phyloP scores from a whole-genome alignment of 1,140 invertebrate genomes.

The Thrips palmi region DNA sequence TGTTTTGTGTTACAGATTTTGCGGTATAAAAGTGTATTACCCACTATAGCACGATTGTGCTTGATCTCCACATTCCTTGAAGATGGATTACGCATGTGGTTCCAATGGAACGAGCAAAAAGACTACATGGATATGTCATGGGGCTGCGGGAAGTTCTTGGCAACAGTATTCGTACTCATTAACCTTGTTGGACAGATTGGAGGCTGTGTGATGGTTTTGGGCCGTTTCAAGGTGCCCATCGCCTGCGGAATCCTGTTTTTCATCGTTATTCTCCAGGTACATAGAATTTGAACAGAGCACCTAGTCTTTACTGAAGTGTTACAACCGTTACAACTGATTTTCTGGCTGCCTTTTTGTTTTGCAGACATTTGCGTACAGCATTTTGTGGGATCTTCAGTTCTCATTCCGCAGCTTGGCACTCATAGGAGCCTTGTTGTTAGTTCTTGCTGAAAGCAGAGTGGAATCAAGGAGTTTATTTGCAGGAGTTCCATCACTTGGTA shows the following conservation, averaged over 20 bases:
- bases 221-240: slow-evolving; percentile 79
- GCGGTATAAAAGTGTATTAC: slow-evolving; percentile 31
- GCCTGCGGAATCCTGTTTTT: slow-evolving; percentile 90
- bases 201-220: slow-evolving; percentile 88
- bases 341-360: slow-evolving; percentile 21
- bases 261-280: slow-evolving; percentile 87
- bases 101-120: slow-evolving; percentile 94
- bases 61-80: slow-evolving; percentile 99
- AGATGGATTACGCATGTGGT: slow-evolving; percentile 98
- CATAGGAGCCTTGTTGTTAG: slow-evolving; percentile 83
- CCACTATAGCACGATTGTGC: slow-evolving; percentile 87
- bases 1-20: slow-evolving; percentile 1
- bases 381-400: slow-evolving; percentile 96
- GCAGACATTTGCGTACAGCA: slow-evolving; percentile 93
- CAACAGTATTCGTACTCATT: slow-evolving; percentile 78
- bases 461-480: slow-evolving; percentile 90
- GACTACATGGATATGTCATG: slow-evolving; percentile 97
- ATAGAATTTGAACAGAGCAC: slow-evolving; percentile 11
- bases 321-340: not conserved
- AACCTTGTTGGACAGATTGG: slow-evolving; percentile 93
- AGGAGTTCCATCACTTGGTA: slow-evolving; percentile 84
- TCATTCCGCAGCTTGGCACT: slow-evolving; percentile 87
- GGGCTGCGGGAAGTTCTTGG: slow-evolving; percentile 88
- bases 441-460: slow-evolving; percentile 83
- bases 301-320: too few relatives aligned